These are phyloP conservation scores for Geotrypetes seraphini DNA, from an alignment of 2,797 vertebrate species.

Conservation along the genomic window DNA sequence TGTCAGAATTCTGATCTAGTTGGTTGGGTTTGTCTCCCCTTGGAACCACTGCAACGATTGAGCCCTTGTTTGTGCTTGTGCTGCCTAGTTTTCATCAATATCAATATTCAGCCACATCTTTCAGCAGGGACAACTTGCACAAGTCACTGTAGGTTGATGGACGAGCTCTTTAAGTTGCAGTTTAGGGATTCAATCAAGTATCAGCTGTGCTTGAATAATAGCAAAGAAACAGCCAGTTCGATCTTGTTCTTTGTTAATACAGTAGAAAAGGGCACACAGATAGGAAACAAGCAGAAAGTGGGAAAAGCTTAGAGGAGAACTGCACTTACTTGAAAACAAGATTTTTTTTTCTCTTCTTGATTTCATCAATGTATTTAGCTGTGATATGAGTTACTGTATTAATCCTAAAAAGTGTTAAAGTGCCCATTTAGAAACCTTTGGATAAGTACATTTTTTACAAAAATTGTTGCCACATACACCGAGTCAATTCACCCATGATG, in stretches of 20 bases:
- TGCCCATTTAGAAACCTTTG: no score
- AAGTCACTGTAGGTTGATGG: fast-evolving
- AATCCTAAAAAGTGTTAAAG: not conserved
- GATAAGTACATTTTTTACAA: no score
- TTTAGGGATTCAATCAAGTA: not conserved
- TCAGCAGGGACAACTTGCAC: not conserved
- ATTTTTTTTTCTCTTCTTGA: no score
- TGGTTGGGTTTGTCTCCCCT: not conserved
- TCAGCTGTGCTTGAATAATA: slow-evolving; percentile 3
- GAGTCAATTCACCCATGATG: no score
- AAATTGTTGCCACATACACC: no score
- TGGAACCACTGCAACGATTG: slow-evolving; percentile 3
- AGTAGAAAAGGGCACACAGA: slow-evolving; percentile 1
- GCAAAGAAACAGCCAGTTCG: not conserved
- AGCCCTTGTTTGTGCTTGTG: not conserved
- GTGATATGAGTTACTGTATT: not conserved
- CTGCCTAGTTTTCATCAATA: not conserved
- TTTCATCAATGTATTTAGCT: no score
- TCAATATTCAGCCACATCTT: not conserved
- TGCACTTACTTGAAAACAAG: no score
- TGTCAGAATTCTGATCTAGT: slow-evolving; percentile 7
- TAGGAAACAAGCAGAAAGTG: not conserved
- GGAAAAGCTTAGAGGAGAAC: no score
- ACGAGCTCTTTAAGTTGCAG: not conserved
- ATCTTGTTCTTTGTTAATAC: not conserved